Evolutionary conservation across 2,888 invertebrate species (phyloP).

Genomic region (Leucozona laternaria): DNA sequence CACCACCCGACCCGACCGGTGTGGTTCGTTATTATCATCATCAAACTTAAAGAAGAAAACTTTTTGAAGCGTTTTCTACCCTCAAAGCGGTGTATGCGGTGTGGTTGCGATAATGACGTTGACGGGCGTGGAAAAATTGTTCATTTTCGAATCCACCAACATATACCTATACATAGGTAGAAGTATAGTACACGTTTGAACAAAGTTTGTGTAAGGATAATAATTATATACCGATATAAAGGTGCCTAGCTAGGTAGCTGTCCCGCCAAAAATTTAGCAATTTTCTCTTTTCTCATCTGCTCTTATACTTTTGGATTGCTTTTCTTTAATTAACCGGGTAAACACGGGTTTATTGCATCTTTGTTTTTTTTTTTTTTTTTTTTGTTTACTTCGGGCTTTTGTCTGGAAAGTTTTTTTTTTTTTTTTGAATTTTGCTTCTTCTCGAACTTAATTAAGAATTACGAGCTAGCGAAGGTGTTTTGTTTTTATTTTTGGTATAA

Average conservation of each 20-base stretch:
- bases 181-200: neutral
- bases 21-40: constrained; percentile 70
- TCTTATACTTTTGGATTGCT: constrained; percentile 46
- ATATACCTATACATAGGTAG: no score
- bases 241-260: neutral
- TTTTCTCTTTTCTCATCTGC: constrained; percentile 16
- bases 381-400: neutral
- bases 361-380: constrained; percentile 20
- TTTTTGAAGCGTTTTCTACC: constrained; percentile 45
- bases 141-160: constrained; percentile 15
- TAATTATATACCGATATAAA: constrained; percentile 2
- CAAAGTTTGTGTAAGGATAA: constrained; percentile 33
- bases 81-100: constrained; percentile 22
- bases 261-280: constrained; percentile 29
- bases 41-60: constrained; percentile 62
- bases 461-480: neutral
- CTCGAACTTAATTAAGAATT: constrained; percentile 5
- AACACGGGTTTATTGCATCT: constrained; percentile 59
- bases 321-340: constrained; percentile 69
- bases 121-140: constrained; percentile 15
- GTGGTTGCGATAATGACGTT: constrained; percentile 24
- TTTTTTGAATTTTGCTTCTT: neutral
- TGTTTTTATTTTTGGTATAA: neutral
- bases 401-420: constrained; percentile 31
- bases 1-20: neutral